Base-by-base conservation (phyloP, 1,140 invertebrate species). In the Pemphigus obesinymphae region DNA sequence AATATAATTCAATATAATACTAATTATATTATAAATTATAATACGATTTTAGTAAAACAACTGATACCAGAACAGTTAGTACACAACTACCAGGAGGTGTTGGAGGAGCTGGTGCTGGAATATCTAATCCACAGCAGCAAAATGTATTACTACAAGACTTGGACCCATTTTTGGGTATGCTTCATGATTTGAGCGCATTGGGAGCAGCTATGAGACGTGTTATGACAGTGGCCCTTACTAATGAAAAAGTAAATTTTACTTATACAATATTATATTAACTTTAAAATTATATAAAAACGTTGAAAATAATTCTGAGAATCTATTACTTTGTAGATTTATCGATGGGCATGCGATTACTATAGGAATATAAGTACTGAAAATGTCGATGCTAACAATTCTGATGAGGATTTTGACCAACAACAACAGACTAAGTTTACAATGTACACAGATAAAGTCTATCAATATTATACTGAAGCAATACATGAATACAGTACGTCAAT, bases 151-250 rank as follows among this genome's bases (percentile, higher is more conserved):
- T 80, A 13, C 7, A 10, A 11, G 76, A 80, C 26, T 43, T 80
- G 5, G 50, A 80, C 4, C 76, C 76, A 11, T 80, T 80, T 80
- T 80, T 80, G 23, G 20, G 55, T 31, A 58, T 80, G 48, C 23
- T 80, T 13, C 93, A 97, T 86, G 94, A 97, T 84, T 91, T 97
- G 75, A 97, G 96, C 88, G 94, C 95, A 85, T 95, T 97, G 93
- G 96, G 97, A 66, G 95, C 96, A 83, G 91, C 96, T 68, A 97
- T 99, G 96, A 90, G 96, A 84, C 89, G 91, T 83, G 93, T 97
- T 34, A 97, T 98, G 92, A 97, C 96, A 37, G 90, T 92, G 83
- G 93, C 95, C 43, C 89, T 98, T 8, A 96, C 94, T 50, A 95
- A 96, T 89, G 76, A 80, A 63, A 58, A 40, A 43, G 76, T 80